Percentiles rank a stretch among this genome's conserved stretches.
These are phyloP conservation scores for Hedya salicella DNA, from an alignment of 2,888 invertebrate genomes.

Conservation along the genomic window DNA sequence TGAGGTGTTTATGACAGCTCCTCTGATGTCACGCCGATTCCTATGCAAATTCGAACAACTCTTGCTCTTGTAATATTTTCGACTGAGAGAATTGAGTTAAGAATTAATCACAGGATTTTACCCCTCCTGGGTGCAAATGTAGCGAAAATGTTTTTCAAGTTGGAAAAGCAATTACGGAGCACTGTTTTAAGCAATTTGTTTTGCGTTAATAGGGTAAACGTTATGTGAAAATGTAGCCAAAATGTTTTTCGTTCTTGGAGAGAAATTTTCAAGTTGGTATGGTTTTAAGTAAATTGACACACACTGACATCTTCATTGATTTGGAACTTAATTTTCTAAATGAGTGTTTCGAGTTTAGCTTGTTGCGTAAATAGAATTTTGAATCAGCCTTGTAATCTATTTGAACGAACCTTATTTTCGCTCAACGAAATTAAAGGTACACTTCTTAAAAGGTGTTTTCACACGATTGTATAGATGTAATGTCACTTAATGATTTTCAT, in stretches of 20 bases:
- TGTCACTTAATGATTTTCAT: background rate
- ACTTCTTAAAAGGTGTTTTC: background rate
- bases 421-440: background rate
- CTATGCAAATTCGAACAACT: conserved; percentile 76
- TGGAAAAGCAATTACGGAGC: background rate
- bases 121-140: conserved; percentile 46
- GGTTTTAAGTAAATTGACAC: too few relatives aligned
- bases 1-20: conserved; percentile 67
- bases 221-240: too few relatives aligned
- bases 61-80: conserved; percentile 74
- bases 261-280: too few relatives aligned
- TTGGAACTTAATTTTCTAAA: background rate
- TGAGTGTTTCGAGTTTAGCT: background rate
- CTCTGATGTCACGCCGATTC: conserved; percentile 68
- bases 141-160: conserved; percentile 32
- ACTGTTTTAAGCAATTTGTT: background rate
- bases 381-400: background rate
- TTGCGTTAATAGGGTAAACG: too few relatives aligned
- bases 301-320: background rate
- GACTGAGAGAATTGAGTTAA: conserved; percentile 56
- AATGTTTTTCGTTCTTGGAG: too few relatives aligned
- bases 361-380: background rate
- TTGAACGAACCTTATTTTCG: conserved; percentile 2
- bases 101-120: conserved; percentile 66
- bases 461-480: background rate